Conservation (phyloP, 1,140 invertebrate genomes). For the Zaprionus taronus region DNA sequence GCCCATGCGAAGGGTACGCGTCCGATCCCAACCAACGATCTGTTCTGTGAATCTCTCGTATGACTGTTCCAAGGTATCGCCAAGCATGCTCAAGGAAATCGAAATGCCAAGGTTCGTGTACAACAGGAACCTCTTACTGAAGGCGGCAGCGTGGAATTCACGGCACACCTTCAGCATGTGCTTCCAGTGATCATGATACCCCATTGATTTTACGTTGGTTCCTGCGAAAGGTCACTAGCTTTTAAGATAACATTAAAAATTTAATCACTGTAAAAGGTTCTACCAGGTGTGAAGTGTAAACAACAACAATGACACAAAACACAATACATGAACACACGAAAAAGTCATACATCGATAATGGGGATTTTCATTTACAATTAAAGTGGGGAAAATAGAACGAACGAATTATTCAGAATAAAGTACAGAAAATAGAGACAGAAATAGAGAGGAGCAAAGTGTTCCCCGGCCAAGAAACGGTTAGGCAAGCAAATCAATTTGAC, state of each 20-base stretch:
- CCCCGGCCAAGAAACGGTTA: constrained; percentile 47
- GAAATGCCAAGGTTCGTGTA: constrained; percentile 94
- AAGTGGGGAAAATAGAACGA: background rate
- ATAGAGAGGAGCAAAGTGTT: constrained; percentile 11
- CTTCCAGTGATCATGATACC: constrained; percentile 22
- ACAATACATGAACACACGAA: too few species aligned
- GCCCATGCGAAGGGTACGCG: constrained; percentile 91
- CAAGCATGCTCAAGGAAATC: constrained; percentile 89
- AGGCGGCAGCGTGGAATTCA: constrained; percentile 78
- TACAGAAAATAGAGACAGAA: background rate
- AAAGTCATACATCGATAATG: background rate
- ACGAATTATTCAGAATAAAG: background rate
- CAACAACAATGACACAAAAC: background rate
- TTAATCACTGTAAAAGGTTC: background rate
- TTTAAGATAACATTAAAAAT: constrained; percentile 17
- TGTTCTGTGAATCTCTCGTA: constrained; percentile 90
- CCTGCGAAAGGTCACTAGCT: background rate
- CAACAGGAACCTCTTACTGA: constrained; percentile 90
- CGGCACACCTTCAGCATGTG: constrained; percentile 4
- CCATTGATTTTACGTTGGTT: constrained; percentile 36
- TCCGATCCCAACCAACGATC: constrained; percentile 87
- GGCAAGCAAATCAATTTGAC: constrained; percentile 71
- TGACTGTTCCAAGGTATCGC: constrained; percentile 93
- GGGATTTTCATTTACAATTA: background rate
- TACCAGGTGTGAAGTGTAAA: background rate